Evolutionary conservation across 2,888 invertebrate genomes (phyloP).

Genomic region (Parnassius smintheus): DNA sequence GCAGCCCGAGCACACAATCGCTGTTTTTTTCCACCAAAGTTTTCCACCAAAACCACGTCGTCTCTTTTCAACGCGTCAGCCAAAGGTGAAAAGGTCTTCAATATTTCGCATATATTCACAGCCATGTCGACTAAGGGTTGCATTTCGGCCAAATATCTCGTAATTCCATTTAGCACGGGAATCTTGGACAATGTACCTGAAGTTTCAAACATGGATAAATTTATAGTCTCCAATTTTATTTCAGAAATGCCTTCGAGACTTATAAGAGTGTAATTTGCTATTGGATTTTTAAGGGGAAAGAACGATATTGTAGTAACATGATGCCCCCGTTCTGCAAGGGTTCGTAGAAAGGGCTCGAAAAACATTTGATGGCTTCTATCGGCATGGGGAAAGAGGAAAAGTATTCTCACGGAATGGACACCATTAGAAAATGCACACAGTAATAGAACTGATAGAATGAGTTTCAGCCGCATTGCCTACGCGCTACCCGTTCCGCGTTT

Average conservation of each 20-base stretch:
- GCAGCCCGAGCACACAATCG: constrained; percentile 78
- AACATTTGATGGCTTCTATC: constrained; percentile 84
- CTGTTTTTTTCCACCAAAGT: constrained; percentile 78
- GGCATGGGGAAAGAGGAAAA: constrained; percentile 81
- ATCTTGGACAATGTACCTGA: constrained; percentile 18
- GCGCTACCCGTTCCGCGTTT: too few relatives aligned
- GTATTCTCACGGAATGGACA: constrained; percentile 66
- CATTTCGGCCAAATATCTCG: constrained; percentile 28
- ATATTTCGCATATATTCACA: constrained; percentile 35
- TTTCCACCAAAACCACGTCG: constrained; percentile 77
- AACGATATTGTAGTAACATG: constrained; percentile 82
- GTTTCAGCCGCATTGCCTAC: not conserved
- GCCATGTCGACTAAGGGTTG: constrained; percentile 31
- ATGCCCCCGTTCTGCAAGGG: constrained; percentile 80
- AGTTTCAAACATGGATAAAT: constrained; percentile 49
- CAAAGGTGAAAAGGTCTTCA: constrained; percentile 34
- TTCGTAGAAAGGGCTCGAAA: constrained; percentile 77
- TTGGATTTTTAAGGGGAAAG: constrained; percentile 74
- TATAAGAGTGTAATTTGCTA: constrained; percentile 67
- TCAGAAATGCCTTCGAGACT: constrained; percentile 62
- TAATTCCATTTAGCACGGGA: constrained; percentile 30
- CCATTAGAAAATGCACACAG: constrained; percentile 39
- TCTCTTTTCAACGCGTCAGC: constrained; percentile 40
- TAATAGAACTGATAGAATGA: not conserved
- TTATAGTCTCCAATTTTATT: constrained; percentile 56